Evolutionary conservation across 35 echinoderm and acorn worm genomes (phyloP).

Genomic region (Acanthaster planci): DNA sequence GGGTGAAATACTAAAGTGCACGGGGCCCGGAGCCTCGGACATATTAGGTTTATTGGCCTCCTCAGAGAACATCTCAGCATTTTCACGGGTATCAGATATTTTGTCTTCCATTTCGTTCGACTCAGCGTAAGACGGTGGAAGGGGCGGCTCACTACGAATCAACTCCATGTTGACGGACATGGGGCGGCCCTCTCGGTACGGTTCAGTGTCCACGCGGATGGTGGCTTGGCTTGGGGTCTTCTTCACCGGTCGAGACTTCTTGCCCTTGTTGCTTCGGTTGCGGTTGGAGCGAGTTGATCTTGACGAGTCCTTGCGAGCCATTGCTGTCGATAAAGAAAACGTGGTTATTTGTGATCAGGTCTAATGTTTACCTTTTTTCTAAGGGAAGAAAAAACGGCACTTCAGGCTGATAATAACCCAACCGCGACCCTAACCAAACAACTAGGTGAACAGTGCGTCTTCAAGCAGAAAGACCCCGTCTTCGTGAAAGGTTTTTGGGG

Average conservation of each 20-base stretch:
- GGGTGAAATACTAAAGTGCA: not conserved
- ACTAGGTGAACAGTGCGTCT: too few relatives aligned
- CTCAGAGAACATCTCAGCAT: constrained; percentile 8
- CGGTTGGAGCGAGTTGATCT: constrained; percentile 52
- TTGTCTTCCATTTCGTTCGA: constrained; percentile 72
- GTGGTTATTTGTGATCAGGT: too few relatives aligned
- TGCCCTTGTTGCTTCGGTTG: constrained; percentile 49
- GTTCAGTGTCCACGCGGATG: constrained; percentile 60
- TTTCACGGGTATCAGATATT: constrained; percentile 21
- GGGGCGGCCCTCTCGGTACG: constrained; percentile 55
- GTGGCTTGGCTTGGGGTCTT: constrained; percentile 64
- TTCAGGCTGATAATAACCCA: too few relatives aligned
- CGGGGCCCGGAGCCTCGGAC: not conserved
- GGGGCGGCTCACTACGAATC: constrained; percentile 35
- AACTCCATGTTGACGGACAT: constrained; percentile 85
- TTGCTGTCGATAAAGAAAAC: constrained; percentile 16
- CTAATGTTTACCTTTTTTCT: too few relatives aligned
- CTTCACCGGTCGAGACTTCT: constrained; percentile 60
- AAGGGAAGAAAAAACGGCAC: too few relatives aligned
- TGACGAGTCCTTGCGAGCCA: constrained; percentile 7
- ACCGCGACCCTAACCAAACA: too few relatives aligned
- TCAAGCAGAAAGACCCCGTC: too few relatives aligned
- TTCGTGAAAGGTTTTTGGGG: too few relatives aligned
- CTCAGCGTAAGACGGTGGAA: constrained; percentile 86
- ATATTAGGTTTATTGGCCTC: not conserved